phyloP scores from a whole-genome alignment of 2,888 invertebrate species.

The Scelioninae gen. 1 region DNA sequence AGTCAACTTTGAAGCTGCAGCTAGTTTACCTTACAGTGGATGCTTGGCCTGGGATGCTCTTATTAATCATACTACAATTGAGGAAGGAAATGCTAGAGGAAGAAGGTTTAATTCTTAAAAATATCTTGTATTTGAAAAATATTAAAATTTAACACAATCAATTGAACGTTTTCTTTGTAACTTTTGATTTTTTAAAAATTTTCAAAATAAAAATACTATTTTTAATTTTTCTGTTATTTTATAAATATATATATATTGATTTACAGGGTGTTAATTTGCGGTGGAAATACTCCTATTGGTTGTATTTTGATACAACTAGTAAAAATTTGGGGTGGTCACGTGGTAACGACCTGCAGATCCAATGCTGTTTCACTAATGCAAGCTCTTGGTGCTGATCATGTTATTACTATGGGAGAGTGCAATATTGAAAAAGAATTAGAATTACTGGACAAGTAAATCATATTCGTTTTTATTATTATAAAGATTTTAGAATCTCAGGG shows the following conservation, averaged over 20 bases:
- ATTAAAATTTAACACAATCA: too few relatives aligned
- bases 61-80: slow-evolving; percentile 84
- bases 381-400: slow-evolving; percentile 86
- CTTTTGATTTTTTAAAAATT: too few relatives aligned
- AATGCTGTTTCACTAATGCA: slow-evolving; percentile 86
- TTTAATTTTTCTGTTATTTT: too few relatives aligned
- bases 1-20: too few relatives aligned
- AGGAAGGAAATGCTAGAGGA: slow-evolving; percentile 84
- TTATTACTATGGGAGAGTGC: slow-evolving; percentile 83
- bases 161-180: too few relatives aligned
- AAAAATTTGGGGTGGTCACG: slow-evolving; percentile 86
- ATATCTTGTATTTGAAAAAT: too few relatives aligned
- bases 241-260: neutral
- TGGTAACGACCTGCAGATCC: slow-evolving; percentile 85
- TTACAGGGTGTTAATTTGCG: slow-evolving; percentile 86
- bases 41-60: slow-evolving; percentile 86
- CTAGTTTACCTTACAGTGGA: slow-evolving; percentile 87
- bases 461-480: neutral
- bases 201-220: slow-evolving; percentile 1
- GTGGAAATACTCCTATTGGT: slow-evolving; percentile 86
- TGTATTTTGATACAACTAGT: slow-evolving; percentile 87
- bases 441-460: slow-evolving; percentile 77
- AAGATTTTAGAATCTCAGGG: too few relatives aligned
- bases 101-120: too few relatives aligned
- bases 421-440: slow-evolving; percentile 79